Base-by-base conservation (phyloP, 2,888 invertebrate species). In the Callinectes sapidus region DNA sequence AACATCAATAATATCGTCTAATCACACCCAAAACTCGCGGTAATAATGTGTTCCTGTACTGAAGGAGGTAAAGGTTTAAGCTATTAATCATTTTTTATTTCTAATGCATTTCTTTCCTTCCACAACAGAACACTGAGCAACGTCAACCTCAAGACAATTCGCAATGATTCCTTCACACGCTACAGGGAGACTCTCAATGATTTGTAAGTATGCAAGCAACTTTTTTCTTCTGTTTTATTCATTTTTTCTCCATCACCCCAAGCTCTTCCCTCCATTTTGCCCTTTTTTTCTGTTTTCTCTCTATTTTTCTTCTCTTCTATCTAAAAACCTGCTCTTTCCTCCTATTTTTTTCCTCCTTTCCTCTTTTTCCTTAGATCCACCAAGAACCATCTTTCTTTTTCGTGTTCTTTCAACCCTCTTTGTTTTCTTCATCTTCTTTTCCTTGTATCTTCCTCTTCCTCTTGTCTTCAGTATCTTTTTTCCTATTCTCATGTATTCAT, bases 81-180 rank as follows among this genome's bases (percentile, higher is more conserved):
- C n/a, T n/a, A n/a, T n/a, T n/a, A n/a, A n/a, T 13, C 10, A 5
- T 8, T n/a, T 23, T n/a, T 14, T n/a, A n/a, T 18, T 71, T 6
- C 5, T 71, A 6, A 71, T 71, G n/a, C n/a, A 28, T 18, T 18
- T 55, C n/a, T 39, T 5, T 39, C 39, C 48, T 35, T 91, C 42
- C 28, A 28, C 32, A n/a, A 28, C 92, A 92, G 92, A 32, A 87
- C 90, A 23, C n/a, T 92, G 13, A 92, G n/a, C n/a, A 87, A 92
- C 13, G 92, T 88, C 3, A 71, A 48, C 32, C 32, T 90, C 39
- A 55, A 61, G 77, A 92, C 55, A 14, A 86, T 92, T 10, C 66
- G 92, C 1, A 92, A 92, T 28, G 90, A 92, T 32, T 92, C 92
- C n/a, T 92, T 92, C 55, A 92, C 90, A 6, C 90, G 90, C 48